These are phyloP conservation scores for Notiomystis cincta DNA, from an alignment of 2,113 vertebrate genomes.

Conservation along the genomic window DNA sequence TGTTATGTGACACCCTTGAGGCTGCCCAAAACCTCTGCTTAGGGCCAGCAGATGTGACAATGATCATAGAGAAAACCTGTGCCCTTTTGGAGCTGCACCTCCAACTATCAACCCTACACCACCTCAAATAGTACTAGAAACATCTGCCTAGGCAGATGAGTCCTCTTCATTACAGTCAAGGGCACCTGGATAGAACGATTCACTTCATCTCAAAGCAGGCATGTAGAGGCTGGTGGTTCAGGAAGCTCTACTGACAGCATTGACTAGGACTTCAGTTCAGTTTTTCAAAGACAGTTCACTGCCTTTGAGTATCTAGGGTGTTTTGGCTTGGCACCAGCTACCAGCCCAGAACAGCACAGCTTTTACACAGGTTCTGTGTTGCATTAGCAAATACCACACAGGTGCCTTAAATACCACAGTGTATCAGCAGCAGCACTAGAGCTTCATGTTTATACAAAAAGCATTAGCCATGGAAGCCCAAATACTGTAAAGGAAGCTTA, in stretches of 20 bases:
- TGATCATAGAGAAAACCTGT: not conserved
- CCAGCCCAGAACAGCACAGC: not conserved
- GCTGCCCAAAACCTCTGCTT: not conserved
- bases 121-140: not conserved
- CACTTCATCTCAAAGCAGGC: not conserved
- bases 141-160: not conserved
- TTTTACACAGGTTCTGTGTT: not conserved
- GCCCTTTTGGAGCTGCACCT: not conserved
- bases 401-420: accelerated
- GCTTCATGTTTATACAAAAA: accelerated
- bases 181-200: accelerated
- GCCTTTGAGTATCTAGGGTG: not conserved
- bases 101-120: not conserved
- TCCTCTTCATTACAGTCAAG: not conserved
- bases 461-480: not conserved
- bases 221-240: not conserved
- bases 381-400: not conserved
- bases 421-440: not conserved
- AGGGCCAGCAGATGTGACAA: not conserved
- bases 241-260: not conserved
- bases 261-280: not conserved
- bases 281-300: not conserved
- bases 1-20: not conserved
- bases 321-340: not conserved
- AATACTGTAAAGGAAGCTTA: not conserved